A percentile compares a stretch with the other conserved stretches of the same genome.
These are phyloP conservation scores for Rallus limicola DNA, from an alignment of 2,113 vertebrate genomes.

Conservation along the genomic window DNA sequence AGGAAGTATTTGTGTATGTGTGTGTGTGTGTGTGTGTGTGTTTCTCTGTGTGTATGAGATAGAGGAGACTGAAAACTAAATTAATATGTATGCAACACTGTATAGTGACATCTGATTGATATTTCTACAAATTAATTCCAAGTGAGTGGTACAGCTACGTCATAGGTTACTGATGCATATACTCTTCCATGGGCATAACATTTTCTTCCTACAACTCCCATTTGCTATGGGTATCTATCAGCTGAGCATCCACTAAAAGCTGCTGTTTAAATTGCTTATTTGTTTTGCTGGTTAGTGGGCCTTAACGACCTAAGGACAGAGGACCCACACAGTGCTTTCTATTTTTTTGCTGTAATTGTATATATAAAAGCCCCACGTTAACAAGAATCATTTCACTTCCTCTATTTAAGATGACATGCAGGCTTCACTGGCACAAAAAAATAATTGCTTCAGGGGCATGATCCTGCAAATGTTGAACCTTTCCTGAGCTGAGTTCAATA, in stretches of 20 bases:
- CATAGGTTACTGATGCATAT: neutral
- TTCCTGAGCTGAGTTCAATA: neutral
- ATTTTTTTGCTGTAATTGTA: neutral
- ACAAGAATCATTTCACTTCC: neutral
- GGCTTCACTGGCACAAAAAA: neutral
- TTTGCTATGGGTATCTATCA: neutral
- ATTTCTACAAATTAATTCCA: neutral
- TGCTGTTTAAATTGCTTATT: neutral
- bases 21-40: neutral
- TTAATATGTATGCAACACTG: neutral
- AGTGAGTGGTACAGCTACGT: neutral
- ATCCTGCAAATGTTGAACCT: neutral
- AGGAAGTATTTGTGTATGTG: neutral
- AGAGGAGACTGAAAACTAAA: neutral
- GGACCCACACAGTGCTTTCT: neutral
- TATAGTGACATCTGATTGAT: neutral
- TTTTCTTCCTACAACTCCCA: neutral
- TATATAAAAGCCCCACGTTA: neutral
- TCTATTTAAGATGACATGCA: neutral
- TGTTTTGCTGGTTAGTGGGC: neutral
- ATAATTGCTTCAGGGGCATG: neutral
- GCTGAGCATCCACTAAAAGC: neutral
- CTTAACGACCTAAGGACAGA: neutral
- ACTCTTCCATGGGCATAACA: neutral
- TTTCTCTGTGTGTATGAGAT: neutral